phyloP scores from a whole-genome alignment of 2,888 invertebrate genomes.

The Nasonovia ribisnigri region DNA sequence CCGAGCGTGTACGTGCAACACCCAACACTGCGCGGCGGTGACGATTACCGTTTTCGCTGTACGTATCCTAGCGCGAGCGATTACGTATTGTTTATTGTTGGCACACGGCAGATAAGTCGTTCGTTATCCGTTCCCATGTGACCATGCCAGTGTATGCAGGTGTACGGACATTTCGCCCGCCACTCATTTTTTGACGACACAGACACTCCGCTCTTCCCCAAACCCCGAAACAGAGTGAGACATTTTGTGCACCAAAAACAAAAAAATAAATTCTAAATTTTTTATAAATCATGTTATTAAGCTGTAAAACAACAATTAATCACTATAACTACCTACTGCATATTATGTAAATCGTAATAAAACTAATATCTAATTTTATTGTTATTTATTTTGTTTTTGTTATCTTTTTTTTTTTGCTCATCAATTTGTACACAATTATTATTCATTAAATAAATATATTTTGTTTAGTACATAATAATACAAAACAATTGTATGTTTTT shows the following conservation, averaged over 20 bases:
- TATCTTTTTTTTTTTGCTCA: not conserved
- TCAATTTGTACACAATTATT: not conserved
- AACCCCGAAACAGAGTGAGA: rapidly evolving
- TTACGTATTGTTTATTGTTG: not conserved
- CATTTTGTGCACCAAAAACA: not conserved
- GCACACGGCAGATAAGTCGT: not conserved
- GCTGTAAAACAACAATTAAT: too few relatives aligned
- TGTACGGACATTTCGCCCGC: not conserved
- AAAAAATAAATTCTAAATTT: not conserved
- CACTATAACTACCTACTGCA: too few relatives aligned
- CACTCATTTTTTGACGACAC: not conserved
- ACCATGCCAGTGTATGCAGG: not conserved
- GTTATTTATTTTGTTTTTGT: too few relatives aligned
- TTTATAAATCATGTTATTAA: too few relatives aligned
- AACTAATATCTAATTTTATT: not conserved
- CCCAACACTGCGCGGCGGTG: not conserved
- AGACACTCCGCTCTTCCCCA: not conserved
- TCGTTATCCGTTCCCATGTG: not conserved
- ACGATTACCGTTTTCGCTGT: not conserved
- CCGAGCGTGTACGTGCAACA: not conserved
- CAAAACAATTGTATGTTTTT: not conserved
- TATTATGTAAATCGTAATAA: too few relatives aligned
- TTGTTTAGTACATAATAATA: not conserved
- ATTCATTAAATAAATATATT: not conserved
- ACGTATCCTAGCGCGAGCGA: not conserved